These are phyloP conservation scores for Cephus runcator DNA, from an alignment of 2,888 invertebrate genomes.

Conservation along the genomic window DNA sequence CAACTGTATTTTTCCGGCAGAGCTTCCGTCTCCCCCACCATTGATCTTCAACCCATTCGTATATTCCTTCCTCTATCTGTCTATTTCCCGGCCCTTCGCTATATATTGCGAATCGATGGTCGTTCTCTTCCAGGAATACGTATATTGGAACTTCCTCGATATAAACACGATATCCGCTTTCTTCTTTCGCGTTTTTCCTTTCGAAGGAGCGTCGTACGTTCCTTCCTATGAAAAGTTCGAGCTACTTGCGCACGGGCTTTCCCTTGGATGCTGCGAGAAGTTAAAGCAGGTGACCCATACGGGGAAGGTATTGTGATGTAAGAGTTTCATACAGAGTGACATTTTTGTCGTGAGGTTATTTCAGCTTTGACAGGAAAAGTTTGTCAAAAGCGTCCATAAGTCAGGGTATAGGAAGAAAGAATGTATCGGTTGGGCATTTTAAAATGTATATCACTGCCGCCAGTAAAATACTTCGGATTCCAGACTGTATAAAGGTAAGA, in stretches of 20 bases:
- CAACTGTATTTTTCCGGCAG: not conserved
- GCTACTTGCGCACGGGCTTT: not conserved
- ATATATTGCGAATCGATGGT: not conserved
- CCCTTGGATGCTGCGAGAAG: not conserved
- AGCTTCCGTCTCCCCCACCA: not conserved
- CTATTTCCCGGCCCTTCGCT: not conserved
- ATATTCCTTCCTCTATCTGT: not conserved
- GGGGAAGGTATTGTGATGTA: not conserved
- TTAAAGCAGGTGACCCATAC: not conserved
- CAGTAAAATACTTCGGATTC: not conserved
- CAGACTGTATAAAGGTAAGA: not conserved
- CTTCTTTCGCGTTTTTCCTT: not conserved
- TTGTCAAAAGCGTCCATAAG: not conserved
- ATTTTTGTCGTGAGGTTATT: not conserved
- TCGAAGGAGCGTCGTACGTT: not conserved
- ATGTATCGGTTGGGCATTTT: not conserved
- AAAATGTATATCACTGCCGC: not conserved
- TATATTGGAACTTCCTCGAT: not conserved
- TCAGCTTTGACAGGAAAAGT: not conserved
- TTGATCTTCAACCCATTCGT: not conserved
- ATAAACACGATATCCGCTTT: not conserved
- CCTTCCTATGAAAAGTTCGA: not conserved
- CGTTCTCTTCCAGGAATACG: not conserved
- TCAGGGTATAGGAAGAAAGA: not conserved
- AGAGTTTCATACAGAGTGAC: not conserved